Percentiles rank a stretch among this genome's conserved stretches.
Conservation (phyloP, 2,113 vertebrate species). For the Sula dactylatra region DNA sequence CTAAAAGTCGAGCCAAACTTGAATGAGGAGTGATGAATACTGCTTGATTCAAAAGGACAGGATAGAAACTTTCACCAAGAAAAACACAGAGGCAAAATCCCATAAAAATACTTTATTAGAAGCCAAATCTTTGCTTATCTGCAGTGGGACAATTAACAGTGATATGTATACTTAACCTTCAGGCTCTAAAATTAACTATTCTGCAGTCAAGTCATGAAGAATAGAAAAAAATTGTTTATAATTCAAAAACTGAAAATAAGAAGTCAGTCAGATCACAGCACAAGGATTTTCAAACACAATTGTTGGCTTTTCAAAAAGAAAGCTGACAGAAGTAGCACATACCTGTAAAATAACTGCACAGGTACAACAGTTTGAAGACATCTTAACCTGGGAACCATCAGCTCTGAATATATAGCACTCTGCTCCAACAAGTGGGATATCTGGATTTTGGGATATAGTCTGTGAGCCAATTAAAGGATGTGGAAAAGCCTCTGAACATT, state of each 20-base stretch:
- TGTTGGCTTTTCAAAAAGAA: neutral
- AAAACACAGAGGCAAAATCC: neutral
- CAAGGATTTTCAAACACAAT: neutral
- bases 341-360: neutral
- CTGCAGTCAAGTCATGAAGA: neutral
- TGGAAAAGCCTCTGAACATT: neutral
- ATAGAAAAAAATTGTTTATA: neutral
- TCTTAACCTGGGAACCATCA: neutral
- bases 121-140: neutral
- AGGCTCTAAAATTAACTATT: neutral
- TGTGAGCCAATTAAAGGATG: neutral
- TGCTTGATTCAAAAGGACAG: neutral
- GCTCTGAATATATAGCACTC: neutral
- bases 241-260: neutral
- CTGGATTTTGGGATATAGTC: neutral
- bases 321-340: neutral
- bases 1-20: neutral
- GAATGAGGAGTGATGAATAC: neutral
- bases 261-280: neutral
- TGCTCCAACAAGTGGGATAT: neutral
- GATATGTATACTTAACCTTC: neutral
- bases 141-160: neutral
- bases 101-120: neutral
- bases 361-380: neutral
- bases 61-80: neutral